Evolutionary conservation across 2,113 vertebrate genomes (phyloP), one percentile per base, ranked within the genome.

Genomic region (Mugil cephalus): DNA sequence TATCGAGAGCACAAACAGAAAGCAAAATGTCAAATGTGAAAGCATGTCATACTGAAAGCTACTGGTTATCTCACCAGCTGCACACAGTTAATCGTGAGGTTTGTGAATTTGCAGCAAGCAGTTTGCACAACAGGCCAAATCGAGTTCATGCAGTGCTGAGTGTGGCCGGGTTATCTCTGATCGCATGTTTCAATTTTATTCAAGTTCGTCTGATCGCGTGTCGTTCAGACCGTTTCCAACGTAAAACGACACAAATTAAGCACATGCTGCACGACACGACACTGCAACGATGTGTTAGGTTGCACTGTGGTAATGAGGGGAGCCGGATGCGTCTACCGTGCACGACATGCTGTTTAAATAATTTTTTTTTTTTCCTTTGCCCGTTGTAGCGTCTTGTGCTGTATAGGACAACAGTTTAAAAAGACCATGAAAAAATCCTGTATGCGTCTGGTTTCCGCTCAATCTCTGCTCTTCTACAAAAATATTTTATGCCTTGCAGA

Each of bases 401-500:
- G 53, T 30, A 3, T 79, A 79, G 53, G 72, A 64, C 19, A 59
- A 19, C 36, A 51, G 8, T 79, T 89, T 74, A 66, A 83, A 77
- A 82, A 88, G 61, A 73, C 36, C 58, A 19, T 59, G 54, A 60
- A 59, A 35, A 80, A 69, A 67, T 66, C 48, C 46, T 81, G 30
- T 63, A 68, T 43, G 71, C 19, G 1, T 91, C 74, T 66, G 61
- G 35, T 80, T 82, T 85, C 82, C 61, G 24, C 24, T 30, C 24
- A 30, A 53, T 77, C 70, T 86, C 66, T 86, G 77, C 88, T 78
- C 80, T 78, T 84, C 60, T 91, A 86, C 39, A 91, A 91, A 91
- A 93, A 91, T 87, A 90, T 81, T 70, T 87, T 87, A 87, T 84
- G 83, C 84, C 82, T 78, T 79, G 88, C 77, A 90, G 82, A 93